Conservation (phyloP, 1,140 invertebrate species). For the Globodera rostochiensis region DNA sequence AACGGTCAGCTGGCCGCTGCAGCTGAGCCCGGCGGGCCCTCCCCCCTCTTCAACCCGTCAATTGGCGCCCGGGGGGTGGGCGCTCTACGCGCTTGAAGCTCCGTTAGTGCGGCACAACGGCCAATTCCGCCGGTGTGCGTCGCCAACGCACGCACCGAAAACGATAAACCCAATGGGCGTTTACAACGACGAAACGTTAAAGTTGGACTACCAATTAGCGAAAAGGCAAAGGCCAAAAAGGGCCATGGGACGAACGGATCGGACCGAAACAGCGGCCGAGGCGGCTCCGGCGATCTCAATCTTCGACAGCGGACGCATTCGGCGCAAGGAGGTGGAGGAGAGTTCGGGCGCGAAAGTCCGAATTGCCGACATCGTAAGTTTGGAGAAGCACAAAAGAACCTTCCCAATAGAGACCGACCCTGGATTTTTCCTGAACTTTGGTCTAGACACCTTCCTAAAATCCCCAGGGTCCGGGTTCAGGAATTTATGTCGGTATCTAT, state of each 20-base stretch:
- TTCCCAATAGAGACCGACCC: too few species aligned
- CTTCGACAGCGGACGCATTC: conserved; percentile 42
- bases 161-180: conserved; percentile 44
- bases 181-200: conserved; percentile 52
- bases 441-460: too few species aligned
- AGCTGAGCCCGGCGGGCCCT: conserved; percentile 23
- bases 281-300: conserved; percentile 22
- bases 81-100: conserved; percentile 48
- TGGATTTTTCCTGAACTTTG: too few species aligned
- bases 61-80: conserved; percentile 31
- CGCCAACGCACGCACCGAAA: neutral
- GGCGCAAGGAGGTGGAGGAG: conserved; percentile 47
- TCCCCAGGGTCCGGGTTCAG: too few species aligned
- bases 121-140: conserved; percentile 42
- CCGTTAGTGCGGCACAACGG: conserved; percentile 45
- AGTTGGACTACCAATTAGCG: conserved; percentile 41
- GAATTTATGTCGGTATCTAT: too few species aligned
- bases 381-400: neutral
- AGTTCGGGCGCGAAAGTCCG: conserved; percentile 40
- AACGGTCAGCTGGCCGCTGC: conserved; percentile 49
- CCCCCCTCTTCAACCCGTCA: neutral
- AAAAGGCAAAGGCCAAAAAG: conserved; percentile 19
- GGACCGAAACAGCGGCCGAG: neutral
- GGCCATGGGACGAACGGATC: conserved; percentile 17
- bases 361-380: conserved; percentile 50